These are phyloP conservation scores for Myripristis murdjan DNA, from an alignment of 2,797 vertebrate species.

Conservation along the genomic window DNA sequence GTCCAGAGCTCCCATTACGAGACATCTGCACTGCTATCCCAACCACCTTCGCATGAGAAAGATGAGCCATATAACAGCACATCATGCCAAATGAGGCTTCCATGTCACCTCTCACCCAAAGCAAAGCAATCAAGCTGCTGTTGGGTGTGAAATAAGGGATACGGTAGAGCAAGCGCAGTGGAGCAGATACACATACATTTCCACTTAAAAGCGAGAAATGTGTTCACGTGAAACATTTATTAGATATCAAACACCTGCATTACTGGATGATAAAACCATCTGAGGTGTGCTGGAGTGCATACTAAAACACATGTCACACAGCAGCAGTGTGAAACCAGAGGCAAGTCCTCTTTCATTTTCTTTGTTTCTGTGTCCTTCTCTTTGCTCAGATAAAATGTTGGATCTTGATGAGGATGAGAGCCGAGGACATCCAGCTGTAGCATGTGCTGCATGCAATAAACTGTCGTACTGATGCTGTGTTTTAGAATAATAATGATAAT, in stretches of 20 bases:
- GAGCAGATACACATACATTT: conserved; percentile 38
- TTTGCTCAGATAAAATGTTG: no score
- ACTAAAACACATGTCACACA: conserved; percentile 9
- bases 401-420: no score
- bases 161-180: conserved; percentile 5
- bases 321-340: no score
- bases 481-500: no score
- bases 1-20: conserved; percentile 49
- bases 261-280: conserved; percentile 9
- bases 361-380: no score
- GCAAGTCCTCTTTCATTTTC: no score
- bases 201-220: conserved; percentile 24
- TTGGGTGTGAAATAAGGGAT: conserved; percentile 48
- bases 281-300: conserved; percentile 16
- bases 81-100: conserved; percentile 58
- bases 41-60: conserved; percentile 61
- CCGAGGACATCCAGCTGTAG: no score
- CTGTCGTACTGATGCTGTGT: no score
- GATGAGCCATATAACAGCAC: conserved; percentile 51
- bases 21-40: conserved; percentile 58
- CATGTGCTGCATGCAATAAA: no score
- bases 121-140: conserved; percentile 35
- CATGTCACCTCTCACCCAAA: conserved; percentile 39
- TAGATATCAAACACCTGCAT: conserved; percentile 42
- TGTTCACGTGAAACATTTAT: conserved; percentile 29